Conservation (phyloP, 37 sponge, comb jelly and placozoan species). For the Crambe crambe region DNA sequence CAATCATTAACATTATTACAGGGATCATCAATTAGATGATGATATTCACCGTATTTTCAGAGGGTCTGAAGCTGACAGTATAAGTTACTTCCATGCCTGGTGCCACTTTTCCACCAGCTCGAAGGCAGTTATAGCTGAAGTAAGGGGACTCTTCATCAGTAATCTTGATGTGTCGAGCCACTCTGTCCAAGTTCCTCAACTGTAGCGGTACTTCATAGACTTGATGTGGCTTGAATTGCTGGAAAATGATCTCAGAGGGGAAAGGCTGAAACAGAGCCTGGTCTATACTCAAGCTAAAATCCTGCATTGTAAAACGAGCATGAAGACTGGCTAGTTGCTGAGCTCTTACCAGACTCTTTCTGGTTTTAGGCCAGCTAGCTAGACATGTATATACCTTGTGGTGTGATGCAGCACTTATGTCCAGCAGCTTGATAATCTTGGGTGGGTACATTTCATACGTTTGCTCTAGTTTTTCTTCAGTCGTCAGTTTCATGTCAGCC, state of each 20-base stretch:
- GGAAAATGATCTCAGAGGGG: conserved; percentile 93
- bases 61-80: conserved; percentile 84
- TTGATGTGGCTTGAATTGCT: conserved; percentile 81
- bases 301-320: conserved; percentile 29
- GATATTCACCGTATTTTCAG: conserved; percentile 68
- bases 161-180: conserved; percentile 87
- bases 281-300: conserved; percentile 73
- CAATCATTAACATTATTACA: background rate
- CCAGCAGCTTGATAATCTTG: conserved; percentile 86
- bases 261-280: conserved; percentile 91
- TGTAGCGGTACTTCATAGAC: conserved; percentile 78
- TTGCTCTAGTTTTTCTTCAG: conserved; percentile 70
- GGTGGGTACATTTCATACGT: conserved; percentile 76
- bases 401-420: conserved; percentile 78
- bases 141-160: conserved; percentile 91
- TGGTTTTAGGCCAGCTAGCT: too few species aligned
- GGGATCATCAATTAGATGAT: background rate
- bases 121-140: conserved; percentile 75
- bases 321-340: too few species aligned
- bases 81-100: conserved; percentile 97
- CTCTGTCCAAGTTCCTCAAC: conserved; percentile 87
- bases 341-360: background rate
- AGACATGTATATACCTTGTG: conserved; percentile 77
- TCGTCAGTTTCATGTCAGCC: conserved; percentile 70
- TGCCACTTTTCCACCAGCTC: conserved; percentile 87